Conservation (phyloP, 2,113 vertebrate genomes). For the Sylvilagus bachmani region DNA sequence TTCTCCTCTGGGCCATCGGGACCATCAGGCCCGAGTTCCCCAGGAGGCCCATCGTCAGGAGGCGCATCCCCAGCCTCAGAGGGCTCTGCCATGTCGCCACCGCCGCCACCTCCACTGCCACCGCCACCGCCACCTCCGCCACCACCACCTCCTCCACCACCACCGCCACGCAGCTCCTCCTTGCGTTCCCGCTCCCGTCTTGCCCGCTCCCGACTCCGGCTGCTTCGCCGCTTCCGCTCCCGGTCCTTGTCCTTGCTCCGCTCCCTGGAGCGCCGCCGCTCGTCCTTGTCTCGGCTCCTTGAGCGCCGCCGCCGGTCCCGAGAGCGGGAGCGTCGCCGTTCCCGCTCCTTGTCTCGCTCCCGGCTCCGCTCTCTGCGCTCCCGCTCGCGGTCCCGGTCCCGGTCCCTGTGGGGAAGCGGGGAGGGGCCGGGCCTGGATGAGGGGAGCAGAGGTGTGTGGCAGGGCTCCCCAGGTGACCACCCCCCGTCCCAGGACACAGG, state of each 20-base stretch:
- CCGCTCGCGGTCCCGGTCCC: constrained; percentile 87
- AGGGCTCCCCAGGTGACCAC: not conserved
- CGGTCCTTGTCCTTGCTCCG: constrained; percentile 88
- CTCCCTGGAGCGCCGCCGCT: constrained; percentile 89
- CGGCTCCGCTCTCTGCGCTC: constrained; percentile 92
- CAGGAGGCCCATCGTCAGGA: constrained; percentile 81
- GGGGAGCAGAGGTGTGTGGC: constrained; percentile 40
- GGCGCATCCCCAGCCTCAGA: constrained; percentile 86
- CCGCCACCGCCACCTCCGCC: not conserved
- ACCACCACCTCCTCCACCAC: not conserved
- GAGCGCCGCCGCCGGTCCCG: constrained; percentile 91
- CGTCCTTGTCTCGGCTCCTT: constrained; percentile 89
- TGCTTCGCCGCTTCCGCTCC: constrained; percentile 87
- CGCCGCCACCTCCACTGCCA: constrained; percentile 50
- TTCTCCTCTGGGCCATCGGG: constrained; percentile 87
- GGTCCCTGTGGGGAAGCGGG: constrained; percentile 84
- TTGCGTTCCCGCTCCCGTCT: constrained; percentile 88
- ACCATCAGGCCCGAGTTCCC: constrained; percentile 84
- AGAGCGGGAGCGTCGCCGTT: constrained; percentile 91
- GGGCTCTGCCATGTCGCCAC: constrained; percentile 77
- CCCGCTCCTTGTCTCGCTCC: constrained; percentile 89
- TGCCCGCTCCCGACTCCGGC: constrained; percentile 86
- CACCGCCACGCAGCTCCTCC: constrained; percentile 86
- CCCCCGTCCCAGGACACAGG: constrained; percentile 20
- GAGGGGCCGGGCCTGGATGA: constrained; percentile 79